phyloP scores from a whole-genome alignment of 2,113 vertebrate genomes.

The Passer domesticus region DNA sequence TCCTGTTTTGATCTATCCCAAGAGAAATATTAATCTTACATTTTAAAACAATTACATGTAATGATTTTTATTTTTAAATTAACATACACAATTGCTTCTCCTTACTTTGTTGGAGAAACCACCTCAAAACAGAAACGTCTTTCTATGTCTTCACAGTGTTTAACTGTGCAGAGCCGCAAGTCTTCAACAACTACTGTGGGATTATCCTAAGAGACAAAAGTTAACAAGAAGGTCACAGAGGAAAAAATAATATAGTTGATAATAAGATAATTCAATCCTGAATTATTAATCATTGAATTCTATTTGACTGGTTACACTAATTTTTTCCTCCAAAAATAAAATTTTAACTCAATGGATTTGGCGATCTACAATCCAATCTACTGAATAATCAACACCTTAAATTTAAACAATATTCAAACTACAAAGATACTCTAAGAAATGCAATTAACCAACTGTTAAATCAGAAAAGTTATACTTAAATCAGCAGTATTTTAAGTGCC shows the following conservation, averaged over 20 bases:
- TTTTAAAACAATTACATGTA: not conserved
- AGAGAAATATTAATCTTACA: not conserved
- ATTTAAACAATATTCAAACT: not conserved
- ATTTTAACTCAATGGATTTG: not conserved
- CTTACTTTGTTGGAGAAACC: constrained; percentile 95
- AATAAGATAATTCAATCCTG: not conserved
- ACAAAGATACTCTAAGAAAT: not conserved
- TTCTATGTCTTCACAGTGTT: constrained; percentile 95
- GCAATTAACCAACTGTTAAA: not conserved
- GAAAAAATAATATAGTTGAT: not conserved
- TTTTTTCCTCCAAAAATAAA: not conserved
- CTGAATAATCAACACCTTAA: not conserved
- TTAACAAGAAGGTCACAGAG: not conserved
- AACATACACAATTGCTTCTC: constrained; percentile 36
- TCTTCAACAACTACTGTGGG: constrained; percentile 98
- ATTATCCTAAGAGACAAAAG: constrained; percentile 80
- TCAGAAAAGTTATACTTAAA: not conserved
- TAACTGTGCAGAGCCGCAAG: constrained; percentile 92
- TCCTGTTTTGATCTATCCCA: not conserved
- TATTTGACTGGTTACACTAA: not conserved
- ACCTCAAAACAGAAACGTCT: constrained; percentile 98
- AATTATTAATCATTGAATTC: not conserved
- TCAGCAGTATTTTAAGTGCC: not conserved
- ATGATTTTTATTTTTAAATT: not conserved
- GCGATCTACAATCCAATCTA: not conserved